A percentile compares a stretch with the other conserved stretches of the same genome.
Conservation (phyloP, 2,797 vertebrate species). For the Lithobates pipiens region DNA sequence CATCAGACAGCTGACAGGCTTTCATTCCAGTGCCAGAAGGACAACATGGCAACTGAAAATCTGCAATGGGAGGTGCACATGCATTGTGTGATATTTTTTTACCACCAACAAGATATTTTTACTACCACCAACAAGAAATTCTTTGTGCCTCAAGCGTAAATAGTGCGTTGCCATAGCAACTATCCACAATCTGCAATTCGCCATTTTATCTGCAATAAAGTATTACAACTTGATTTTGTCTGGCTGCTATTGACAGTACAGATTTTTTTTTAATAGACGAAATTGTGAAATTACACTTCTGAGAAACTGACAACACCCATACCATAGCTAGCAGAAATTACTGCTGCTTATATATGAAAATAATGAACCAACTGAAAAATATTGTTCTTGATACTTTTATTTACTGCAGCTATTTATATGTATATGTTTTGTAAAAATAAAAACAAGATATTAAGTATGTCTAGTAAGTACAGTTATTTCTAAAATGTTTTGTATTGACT, state of each 20-base stretch:
- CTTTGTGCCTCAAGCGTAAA: neutral
- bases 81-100: neutral
- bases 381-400: slow-evolving; percentile 17
- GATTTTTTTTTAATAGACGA: neutral
- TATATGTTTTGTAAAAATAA: slow-evolving; percentile 22
- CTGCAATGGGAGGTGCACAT: neutral
- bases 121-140: too few species aligned
- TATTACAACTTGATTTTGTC: neutral
- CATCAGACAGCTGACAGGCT: neutral
- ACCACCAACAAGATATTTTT: neutral
- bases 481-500: too few species aligned
- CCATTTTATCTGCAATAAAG: neutral
- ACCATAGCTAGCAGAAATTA: neutral
- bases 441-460: neutral
- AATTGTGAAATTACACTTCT: neutral
- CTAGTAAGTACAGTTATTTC: neutral
- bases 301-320: neutral
- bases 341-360: neutral
- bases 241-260: neutral
- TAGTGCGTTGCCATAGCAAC: neutral
- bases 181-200: neutral
- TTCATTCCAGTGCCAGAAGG: slow-evolving; percentile 7
- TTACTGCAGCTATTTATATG: slow-evolving; percentile 39
- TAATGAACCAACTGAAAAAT: neutral
- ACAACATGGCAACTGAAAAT: neutral